Evolutionary conservation across 2,113 vertebrate genomes (phyloP), one percentile per base, ranked within the genome.

Genomic region (Oceanites oceanicus): DNA sequence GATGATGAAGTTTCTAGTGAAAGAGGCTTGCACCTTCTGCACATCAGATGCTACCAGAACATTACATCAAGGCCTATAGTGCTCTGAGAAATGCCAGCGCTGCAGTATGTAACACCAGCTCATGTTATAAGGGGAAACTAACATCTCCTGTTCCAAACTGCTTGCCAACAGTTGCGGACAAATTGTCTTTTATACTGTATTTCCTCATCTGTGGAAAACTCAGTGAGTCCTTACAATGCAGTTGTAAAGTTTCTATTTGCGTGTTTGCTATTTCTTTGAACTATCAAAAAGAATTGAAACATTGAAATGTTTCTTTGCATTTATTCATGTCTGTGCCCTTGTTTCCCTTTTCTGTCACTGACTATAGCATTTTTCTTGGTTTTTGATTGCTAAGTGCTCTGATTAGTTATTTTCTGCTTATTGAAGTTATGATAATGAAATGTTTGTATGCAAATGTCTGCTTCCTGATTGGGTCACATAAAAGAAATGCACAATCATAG

Each of bases 21-120:
- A 78, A 81, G 88, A 25, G 0, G 0, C 11, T 66, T 29, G 40
- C 16, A 19, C 66, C 53, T 32, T 40, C 52, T 82, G 79, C 53
- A 42, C 45, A 11, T 20, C 40, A 29, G 1, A 38, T n/a, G 49
- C 29, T 62, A 5, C 13, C 6, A 16, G 76, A 58, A 65, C 5
- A 0, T 58, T 23, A 1, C 18, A 9, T 5, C 36, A 6, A 40
- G 82, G 50, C 65, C n/a, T 58, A 0, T 1, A 25, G 13, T 19
- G 26, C 67, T 53, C 79, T 74, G 55, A 52, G 56, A 34, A 25
- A 27, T 12, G n/a, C 25, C 71, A 67, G 15, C 4, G 0, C 44
- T 77, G 83, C 59, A 1, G 0, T 63, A 11, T 18, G 56, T 45
- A 15, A 27, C 76, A 22, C 23, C 83, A 87, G 62, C 61, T 81